phyloP scores from a whole-genome alignment of 2,888 invertebrate genomes.

The Apotomis capreana region DNA sequence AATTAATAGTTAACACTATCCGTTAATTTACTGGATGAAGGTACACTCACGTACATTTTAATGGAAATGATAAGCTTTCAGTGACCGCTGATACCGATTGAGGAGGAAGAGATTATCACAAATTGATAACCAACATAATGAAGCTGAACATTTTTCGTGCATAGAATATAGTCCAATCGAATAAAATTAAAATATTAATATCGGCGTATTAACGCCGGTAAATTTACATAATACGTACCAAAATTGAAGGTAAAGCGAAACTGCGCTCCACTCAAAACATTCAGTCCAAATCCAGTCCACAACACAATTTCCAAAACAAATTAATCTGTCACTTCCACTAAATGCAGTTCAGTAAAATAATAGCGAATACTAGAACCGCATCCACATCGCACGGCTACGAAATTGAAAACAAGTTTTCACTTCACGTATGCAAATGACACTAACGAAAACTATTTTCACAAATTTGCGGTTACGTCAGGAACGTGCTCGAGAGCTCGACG shows the following conservation, averaged over 20 bases:
- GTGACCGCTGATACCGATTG: neutral
- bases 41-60: neutral
- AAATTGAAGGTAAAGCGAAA: conserved; percentile 48
- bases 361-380: conserved; percentile 49
- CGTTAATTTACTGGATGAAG: conserved; percentile 11
- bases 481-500: conserved; percentile 49
- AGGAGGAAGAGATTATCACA: neutral
- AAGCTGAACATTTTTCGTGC: neutral
- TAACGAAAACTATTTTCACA: conserved; percentile 73
- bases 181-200: neutral
- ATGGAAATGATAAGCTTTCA: conserved; percentile 14
- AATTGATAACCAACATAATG: neutral
- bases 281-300: conserved; percentile 62
- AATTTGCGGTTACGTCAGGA: conserved; percentile 60
- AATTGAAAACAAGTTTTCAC: conserved; percentile 71
- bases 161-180: neutral
- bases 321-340: conserved; percentile 58
- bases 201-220: no score
- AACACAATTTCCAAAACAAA: conserved; percentile 53
- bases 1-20: conserved; percentile 20
- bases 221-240: conserved; percentile 49
- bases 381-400: conserved; percentile 68
- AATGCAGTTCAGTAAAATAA: conserved; percentile 49
- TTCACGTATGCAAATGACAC: conserved; percentile 75
- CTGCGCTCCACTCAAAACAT: conserved; percentile 53